phyloP scores from a whole-genome alignment of 2,113 vertebrate genomes.

The Strix uralensis region DNA sequence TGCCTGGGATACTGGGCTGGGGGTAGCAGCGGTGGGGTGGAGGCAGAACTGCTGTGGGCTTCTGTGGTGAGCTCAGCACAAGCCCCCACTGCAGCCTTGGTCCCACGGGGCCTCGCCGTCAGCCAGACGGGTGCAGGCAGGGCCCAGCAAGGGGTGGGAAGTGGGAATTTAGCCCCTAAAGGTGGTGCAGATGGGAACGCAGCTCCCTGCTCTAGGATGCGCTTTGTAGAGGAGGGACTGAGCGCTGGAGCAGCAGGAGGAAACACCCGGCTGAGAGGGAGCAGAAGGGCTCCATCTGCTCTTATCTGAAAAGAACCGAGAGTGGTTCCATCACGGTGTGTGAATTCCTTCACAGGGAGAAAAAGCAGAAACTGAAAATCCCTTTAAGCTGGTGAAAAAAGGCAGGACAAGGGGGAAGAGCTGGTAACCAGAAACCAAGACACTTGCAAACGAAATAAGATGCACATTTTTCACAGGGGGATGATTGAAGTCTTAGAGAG shows the following conservation, averaged over 20 bases:
- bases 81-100: neutral
- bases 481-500: neutral
- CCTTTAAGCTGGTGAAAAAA: neutral
- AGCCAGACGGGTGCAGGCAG: fast-evolving
- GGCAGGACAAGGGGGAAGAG: neutral
- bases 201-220: neutral
- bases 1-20: neutral
- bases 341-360: neutral
- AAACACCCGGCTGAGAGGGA: neutral
- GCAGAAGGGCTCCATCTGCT: conserved; percentile 33
- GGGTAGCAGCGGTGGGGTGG: fast-evolving
- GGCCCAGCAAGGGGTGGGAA: neutral
- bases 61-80: fast-evolving
- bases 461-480: neutral
- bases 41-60: neutral
- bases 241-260: neutral
- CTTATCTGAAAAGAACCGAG: neutral
- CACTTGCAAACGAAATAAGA: neutral
- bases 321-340: neutral
- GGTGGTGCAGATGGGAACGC: fast-evolving
- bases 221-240: neutral
- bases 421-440: neutral
- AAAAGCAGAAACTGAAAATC: neutral
- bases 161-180: neutral
- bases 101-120: fast-evolving